Conservation (phyloP, 1,140 invertebrate species). For the Pollicipes pollicipes region DNA sequence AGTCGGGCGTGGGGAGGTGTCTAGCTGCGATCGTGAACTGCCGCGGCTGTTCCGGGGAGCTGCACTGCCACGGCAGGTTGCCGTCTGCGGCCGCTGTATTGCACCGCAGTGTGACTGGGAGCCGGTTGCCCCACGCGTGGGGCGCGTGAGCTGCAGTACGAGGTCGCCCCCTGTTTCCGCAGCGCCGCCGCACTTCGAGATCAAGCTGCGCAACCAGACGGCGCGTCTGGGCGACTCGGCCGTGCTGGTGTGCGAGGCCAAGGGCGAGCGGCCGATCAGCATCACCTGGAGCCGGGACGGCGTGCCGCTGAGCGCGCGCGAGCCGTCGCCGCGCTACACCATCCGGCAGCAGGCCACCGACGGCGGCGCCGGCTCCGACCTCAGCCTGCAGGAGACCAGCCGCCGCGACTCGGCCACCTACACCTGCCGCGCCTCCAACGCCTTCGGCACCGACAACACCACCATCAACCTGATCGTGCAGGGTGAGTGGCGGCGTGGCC, state of each 20-base stretch:
- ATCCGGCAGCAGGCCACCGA: slow-evolving; percentile 74
- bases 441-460: slow-evolving; percentile 84
- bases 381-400: slow-evolving; percentile 75
- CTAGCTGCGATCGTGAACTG: no score
- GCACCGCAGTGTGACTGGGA: no score
- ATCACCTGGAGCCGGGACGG: slow-evolving; percentile 93
- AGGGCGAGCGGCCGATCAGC: slow-evolving; percentile 87
- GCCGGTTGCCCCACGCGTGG: no score
- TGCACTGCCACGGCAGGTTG: no score
- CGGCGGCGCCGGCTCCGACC: slow-evolving; percentile 66
- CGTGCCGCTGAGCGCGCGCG: slow-evolving; percentile 29
- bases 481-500: slow-evolving; percentile 32
- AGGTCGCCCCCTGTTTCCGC: no score
- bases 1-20: no score
- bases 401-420: slow-evolving; percentile 79
- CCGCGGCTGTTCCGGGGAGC: no score
- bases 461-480: slow-evolving; percentile 90
- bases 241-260: slow-evolving; percentile 84
- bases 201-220: slow-evolving; percentile 75
- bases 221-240: slow-evolving; percentile 74
- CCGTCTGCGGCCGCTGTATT: no score
- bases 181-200: slow-evolving; percentile 86
- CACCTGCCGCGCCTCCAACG: slow-evolving; percentile 84
- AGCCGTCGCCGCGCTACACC: slow-evolving; percentile 44
- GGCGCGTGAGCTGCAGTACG: no score